Base-by-base conservation (phyloP, 1,140 invertebrate genomes). In the Sitophilus oryzae region DNA sequence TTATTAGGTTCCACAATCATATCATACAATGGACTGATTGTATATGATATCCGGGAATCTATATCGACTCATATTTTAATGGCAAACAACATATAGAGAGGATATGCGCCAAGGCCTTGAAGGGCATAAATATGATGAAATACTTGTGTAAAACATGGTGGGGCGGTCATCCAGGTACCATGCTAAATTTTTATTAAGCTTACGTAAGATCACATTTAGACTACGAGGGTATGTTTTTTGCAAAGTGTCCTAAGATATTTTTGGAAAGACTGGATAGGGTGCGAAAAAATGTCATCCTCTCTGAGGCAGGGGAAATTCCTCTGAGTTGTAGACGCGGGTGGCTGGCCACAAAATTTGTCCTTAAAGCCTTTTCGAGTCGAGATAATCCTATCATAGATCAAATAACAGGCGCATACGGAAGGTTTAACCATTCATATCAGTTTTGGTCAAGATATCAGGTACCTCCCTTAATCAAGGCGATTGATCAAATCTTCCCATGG, bases 101-200 rank as follows among this genome's bases (percentile, higher is more conserved):
- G 4, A 55, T 58, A 2, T 37, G 14, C 14, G 21, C 5, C 19
- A 58, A 37, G 43, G 44, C 52, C 4, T 16, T 22, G 16, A 46
- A 45, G 36, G 52, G 42, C 1, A 22, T 56, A 15, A 60, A 51
- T 44, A 56, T 62, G 5, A 52, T 62, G 9, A 62, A 56, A 56
- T 41, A 34, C 59, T 56, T n/a, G n/a, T n/a, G n/a, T n/a, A n/a
- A n/a, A n/a, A n/a, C n/a, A n/a, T n/a, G n/a, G n/a, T n/a, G n/a
- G 57, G 60, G 57, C 9, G 42, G 52, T 2, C 46, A 62, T 16
- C 57, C 60, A 1, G 16, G 22, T 11, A 46, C 49, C n/a, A 8
- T 62, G 5, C 9, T 45, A 0, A 25, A 48, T 0, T 11, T 30
- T 0, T 56, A 41, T 35, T 42, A 52, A 11, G 50, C 35, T 1